Evolutionary conservation across 2,888 invertebrate genomes (phyloP).

Genomic region (Drosophila basisetae): DNA sequence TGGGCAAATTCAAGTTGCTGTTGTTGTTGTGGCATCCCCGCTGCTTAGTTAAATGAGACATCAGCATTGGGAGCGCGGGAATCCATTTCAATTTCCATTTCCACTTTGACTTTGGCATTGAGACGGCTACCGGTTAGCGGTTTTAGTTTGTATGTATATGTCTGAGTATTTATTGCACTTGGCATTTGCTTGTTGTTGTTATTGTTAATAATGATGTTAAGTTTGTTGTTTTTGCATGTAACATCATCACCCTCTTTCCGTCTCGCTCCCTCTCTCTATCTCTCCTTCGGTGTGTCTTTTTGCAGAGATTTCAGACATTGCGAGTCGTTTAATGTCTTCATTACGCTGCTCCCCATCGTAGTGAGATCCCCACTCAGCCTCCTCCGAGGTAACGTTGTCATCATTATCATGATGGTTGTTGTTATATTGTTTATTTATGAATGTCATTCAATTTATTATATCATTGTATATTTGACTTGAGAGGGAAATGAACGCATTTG

Average conservation of each 20-base stretch:
- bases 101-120: slow-evolving; percentile 32
- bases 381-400: slow-evolving; percentile 30
- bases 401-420: slow-evolving; percentile 10
- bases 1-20: slow-evolving; percentile 55
- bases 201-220: slow-evolving; percentile 77
- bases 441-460: slow-evolving; percentile 85
- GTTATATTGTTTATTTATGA: slow-evolving; percentile 84
- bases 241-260: slow-evolving; percentile 26
- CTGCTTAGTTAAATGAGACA: slow-evolving; percentile 80
- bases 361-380: slow-evolving; percentile 41
- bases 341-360: slow-evolving; percentile 56
- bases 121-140: slow-evolving; percentile 59
- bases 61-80: slow-evolving; percentile 48
- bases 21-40: slow-evolving; percentile 47
- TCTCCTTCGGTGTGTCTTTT: slow-evolving; percentile 26
- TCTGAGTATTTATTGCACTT: slow-evolving; percentile 31
- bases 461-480: slow-evolving; percentile 79
- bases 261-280: neutral
- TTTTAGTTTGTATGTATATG: slow-evolving; percentile 22
- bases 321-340: slow-evolving; percentile 72
- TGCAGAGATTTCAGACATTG: slow-evolving; percentile 18
- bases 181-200: slow-evolving; percentile 65
- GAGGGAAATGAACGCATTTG: slow-evolving; percentile 83
- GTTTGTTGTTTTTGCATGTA: slow-evolving; percentile 74
- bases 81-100: slow-evolving; percentile 32